These are phyloP conservation scores for Chloroclysta siterata DNA, from an alignment of 2,888 invertebrate genomes.

Conservation along the genomic window DNA sequence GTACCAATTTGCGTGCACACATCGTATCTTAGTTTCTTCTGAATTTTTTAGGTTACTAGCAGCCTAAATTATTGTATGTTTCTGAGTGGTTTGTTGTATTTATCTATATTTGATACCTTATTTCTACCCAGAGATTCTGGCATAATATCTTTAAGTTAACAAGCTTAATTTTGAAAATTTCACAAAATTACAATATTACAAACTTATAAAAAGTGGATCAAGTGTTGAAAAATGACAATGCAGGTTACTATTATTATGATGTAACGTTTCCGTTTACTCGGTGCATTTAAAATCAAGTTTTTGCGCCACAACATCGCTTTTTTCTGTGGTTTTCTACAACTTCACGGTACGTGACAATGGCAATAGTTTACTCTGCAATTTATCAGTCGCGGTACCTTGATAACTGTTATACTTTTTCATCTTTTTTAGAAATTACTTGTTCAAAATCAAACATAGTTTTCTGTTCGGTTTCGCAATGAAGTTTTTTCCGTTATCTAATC, in stretches of 20 bases:
- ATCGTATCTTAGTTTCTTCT: background rate
- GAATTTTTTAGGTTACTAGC: background rate
- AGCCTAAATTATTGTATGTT: background rate
- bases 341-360: slow-evolving; percentile 58
- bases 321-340: slow-evolving; percentile 45
- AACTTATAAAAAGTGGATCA: slow-evolving; percentile 11
- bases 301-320: slow-evolving; percentile 41
- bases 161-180: too few species aligned
- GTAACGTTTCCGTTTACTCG: slow-evolving; percentile 31
- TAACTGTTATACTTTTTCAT: slow-evolving; percentile 53
- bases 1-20: background rate
- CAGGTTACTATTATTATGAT: slow-evolving; percentile 20
- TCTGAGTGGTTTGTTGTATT: too few species aligned
- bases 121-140: too few species aligned
- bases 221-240: slow-evolving; percentile 17
- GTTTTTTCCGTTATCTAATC: background rate
- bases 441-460: background rate
- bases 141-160: too few species aligned
- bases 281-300: slow-evolving; percentile 38
- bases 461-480: background rate
- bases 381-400: slow-evolving; percentile 43
- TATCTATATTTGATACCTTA: too few species aligned
- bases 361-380: slow-evolving; percentile 48
- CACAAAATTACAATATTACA: background rate
- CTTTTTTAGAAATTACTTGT: slow-evolving; percentile 26